Evolutionary conservation across 2,113 vertebrate species (phyloP).

Genomic region (Odontesthes bonariensis): DNA sequence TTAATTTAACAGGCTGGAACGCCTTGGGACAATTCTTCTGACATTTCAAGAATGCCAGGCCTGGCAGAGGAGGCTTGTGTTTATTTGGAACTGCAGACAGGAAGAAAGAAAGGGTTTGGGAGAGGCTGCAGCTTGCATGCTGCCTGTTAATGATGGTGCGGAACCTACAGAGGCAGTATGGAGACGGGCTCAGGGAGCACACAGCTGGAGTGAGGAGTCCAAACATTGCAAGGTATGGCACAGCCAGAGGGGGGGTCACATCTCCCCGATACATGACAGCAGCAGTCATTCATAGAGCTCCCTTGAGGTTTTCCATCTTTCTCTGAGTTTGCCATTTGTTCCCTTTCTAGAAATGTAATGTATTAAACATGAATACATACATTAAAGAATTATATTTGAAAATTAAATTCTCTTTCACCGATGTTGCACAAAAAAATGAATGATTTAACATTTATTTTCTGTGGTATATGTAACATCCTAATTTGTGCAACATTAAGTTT

Average conservation of each 20-base stretch:
- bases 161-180: constrained; percentile 53
- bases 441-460: constrained; percentile 2
- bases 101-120: constrained; percentile 17
- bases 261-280: constrained; percentile 38
- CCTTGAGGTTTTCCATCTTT: constrained; percentile 19
- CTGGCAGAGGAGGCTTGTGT: constrained; percentile 46
- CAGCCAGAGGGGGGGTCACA: constrained; percentile 35
- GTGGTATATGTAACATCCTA: neutral
- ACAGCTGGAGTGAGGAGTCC: constrained; percentile 46
- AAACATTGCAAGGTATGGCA: constrained; percentile 40
- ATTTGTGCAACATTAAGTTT: constrained; percentile 8
- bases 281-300: constrained; percentile 42
- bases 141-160: constrained; percentile 61
- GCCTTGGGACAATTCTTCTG: constrained; percentile 74
- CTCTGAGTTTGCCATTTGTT: neutral
- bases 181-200: constrained; percentile 42
- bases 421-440: constrained; percentile 4
- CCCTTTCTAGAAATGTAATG: neutral
- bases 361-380: constrained; percentile 6
- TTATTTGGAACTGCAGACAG: constrained; percentile 48
- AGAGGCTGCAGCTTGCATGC: constrained; percentile 24
- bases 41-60: constrained; percentile 73
- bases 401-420: constrained; percentile 12
- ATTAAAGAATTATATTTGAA: constrained; percentile 20
- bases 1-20: constrained; percentile 68